Base-by-base conservation (phyloP, 2,113 vertebrate genomes). In the Coregonus clupeaformis region DNA sequence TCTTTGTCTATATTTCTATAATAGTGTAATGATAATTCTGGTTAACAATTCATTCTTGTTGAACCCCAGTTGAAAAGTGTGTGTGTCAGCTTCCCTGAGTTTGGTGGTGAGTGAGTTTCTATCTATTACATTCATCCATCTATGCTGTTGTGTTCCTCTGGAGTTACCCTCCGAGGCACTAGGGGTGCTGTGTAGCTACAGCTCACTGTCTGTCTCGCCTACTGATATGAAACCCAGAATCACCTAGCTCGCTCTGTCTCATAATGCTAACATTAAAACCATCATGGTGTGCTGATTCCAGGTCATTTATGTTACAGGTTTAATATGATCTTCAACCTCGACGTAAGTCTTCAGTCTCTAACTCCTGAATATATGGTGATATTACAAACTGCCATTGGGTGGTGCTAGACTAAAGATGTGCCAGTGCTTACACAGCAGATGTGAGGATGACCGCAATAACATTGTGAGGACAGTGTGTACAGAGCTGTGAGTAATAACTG, bases 11-110 rank as follows among this genome's bases (percentile, higher is more conserved):
- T 67, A 32, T 20, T 47, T 73, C 29, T 11, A 25, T 5, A 64
- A 25, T 14, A 30, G 6, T 2, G 16, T 7, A 25, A 22, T 20
- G 22, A 49, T 74, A 27, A 2, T 66, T 80, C 62, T 64, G 63
- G 13, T 66, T 66, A 36, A 66, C 64, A 66, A 20, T 20, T 20
- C 27, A 66, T 7, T 20, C 27, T 67, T 67, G 30, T 18, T 67
- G 47, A 29, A 52, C 65, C 27, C 24, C 20, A 67, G 18, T 29
- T 55, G 27, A 69, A 75, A 64, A 76, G 20, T 68, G 9, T n/a
- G 32, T 71, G 11, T 49, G 66, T 79, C 42, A 75, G 11, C 16
- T 74, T 88, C 82, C 84, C 87, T 77, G 83, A 85, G 81, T 81
- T 74, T 79, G 70, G 36, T 42, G 36, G 36, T 42, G 9, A 42